Conservation (phyloP, 2,113 vertebrate species). For the Triplophysa tibetana region DNA sequence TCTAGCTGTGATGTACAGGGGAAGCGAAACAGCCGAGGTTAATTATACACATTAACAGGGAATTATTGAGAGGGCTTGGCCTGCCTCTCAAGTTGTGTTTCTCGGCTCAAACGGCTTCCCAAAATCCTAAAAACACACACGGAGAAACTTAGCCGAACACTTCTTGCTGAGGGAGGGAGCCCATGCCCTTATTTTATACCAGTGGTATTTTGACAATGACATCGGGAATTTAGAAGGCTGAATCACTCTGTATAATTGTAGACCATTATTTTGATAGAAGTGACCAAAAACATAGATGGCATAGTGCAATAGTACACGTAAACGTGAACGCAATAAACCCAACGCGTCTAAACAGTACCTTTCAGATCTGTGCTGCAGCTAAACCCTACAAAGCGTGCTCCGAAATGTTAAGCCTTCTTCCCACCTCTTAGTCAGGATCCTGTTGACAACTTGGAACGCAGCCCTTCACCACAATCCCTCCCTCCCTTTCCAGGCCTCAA, state of each 20-base stretch:
- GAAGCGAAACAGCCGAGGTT: conserved; percentile 56
- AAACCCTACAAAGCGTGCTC: conserved; percentile 41
- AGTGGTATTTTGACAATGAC: conserved; percentile 11
- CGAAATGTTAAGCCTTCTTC: conserved; percentile 51
- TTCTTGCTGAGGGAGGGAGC: neutral
- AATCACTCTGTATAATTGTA: conserved; percentile 5
- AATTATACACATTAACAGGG: conserved; percentile 60
- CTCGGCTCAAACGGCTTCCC: conserved; percentile 43
- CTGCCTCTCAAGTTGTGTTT: conserved; percentile 46
- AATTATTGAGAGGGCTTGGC: conserved; percentile 55
- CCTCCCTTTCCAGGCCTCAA: conserved; percentile 57
- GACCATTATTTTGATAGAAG: conserved; percentile 38
- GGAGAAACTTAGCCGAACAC: neutral
- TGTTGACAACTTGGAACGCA: conserved; percentile 61
- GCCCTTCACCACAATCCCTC: conserved; percentile 59
- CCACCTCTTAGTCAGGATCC: conserved; percentile 62
- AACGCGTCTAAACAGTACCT: conserved; percentile 43
- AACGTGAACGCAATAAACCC: conserved; percentile 13
- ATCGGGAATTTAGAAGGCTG: neutral
- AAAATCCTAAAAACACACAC: conserved; percentile 15
- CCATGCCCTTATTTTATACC: neutral
- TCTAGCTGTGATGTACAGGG: conserved; percentile 56
- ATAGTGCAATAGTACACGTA: neutral
- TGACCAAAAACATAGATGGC: conserved; percentile 25
- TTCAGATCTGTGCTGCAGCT: conserved; percentile 52